These are phyloP conservation scores for Ctenochaetus hawaiiensis DNA, from an alignment of 2,797 vertebrate genomes.

Conservation along the genomic window DNA sequence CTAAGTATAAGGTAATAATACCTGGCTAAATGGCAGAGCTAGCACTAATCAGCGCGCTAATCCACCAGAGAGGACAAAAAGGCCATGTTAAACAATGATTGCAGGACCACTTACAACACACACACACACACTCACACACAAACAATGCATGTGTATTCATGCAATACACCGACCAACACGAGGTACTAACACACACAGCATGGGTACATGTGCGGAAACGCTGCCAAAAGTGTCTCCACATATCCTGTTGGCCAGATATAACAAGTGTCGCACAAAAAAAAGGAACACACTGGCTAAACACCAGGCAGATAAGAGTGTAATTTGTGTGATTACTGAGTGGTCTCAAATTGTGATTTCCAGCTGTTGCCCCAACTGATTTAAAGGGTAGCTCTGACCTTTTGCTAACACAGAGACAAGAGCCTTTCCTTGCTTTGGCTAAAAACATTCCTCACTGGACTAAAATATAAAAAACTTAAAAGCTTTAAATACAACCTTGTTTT, in stretches of 20 bases:
- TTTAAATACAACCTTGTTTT: slow-evolving; percentile 26
- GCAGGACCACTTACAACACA: slow-evolving; percentile 51
- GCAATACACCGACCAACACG: slow-evolving; percentile 12
- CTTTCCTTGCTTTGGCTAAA: slow-evolving; percentile 29
- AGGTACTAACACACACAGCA: slow-evolving; percentile 28
- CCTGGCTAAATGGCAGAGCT: slow-evolving; percentile 76
- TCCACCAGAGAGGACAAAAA: slow-evolving; percentile 70
- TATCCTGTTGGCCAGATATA: slow-evolving; percentile 34
- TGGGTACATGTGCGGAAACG: slow-evolving; percentile 16
- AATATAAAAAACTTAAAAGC: slow-evolving; percentile 9
- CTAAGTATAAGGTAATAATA: slow-evolving; percentile 74
- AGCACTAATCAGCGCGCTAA: slow-evolving; percentile 80
- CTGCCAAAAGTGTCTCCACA: slow-evolving; percentile 35
- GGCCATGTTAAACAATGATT: slow-evolving; percentile 76
- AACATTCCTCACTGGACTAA: slow-evolving; percentile 39
- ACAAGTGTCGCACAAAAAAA: slow-evolving; percentile 15
- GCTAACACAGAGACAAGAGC: slow-evolving; percentile 45
- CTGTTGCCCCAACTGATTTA: slow-evolving; percentile 72
- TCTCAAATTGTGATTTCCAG: slow-evolving; percentile 76
- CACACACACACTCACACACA: slow-evolving; percentile 35
- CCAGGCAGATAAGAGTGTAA: slow-evolving; percentile 55
- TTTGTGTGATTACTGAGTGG: slow-evolving; percentile 82
- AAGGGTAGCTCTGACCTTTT: slow-evolving; percentile 60
- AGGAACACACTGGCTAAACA: slow-evolving; percentile 11
- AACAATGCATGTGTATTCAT: slow-evolving; percentile 14